These are phyloP conservation scores for Paratrypauchen microcephalus DNA, from an alignment of 2,797 vertebrate genomes.

Conservation along the genomic window DNA sequence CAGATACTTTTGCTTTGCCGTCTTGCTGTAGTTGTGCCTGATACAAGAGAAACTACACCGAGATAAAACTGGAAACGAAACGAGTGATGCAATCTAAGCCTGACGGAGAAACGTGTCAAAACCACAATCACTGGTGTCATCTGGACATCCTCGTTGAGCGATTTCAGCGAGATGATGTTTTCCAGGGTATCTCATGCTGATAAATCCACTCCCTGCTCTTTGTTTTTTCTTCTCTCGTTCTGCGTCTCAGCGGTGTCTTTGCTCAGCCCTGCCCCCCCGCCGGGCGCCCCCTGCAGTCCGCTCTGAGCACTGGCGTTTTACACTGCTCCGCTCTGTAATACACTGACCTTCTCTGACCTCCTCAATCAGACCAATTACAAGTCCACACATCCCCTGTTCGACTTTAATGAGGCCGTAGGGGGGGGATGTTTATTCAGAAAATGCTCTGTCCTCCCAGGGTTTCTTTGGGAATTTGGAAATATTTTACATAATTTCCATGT, in stretches of 20 bases:
- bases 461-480: slow-evolving; percentile 9
- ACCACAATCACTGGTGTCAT: too few species aligned
- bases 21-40: too few species aligned
- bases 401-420: slow-evolving; percentile 21
- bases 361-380: slow-evolving; percentile 9
- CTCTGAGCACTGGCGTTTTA: slow-evolving; percentile 3
- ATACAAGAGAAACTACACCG: too few species aligned
- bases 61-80: too few species aligned
- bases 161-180: too few species aligned
- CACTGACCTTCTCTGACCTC: slow-evolving; percentile 1
- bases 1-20: too few species aligned
- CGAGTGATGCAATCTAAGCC: too few species aligned
- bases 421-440: slow-evolving; percentile 21
- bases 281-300: slow-evolving; percentile 26
- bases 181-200: too few species aligned
- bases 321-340: slow-evolving; percentile 10
- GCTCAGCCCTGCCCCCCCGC: slow-evolving; percentile 21
- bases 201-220: not conserved
- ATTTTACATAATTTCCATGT: not conserved
- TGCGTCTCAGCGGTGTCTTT: not conserved
- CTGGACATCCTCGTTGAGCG: too few species aligned
- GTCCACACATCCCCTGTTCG: slow-evolving; percentile 7
- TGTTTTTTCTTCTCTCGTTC: not conserved
- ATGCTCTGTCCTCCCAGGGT: slow-evolving; percentile 9
- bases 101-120: too few species aligned